Evolutionary conservation across 2,113 vertebrate genomes (phyloP).

Genomic region (Cephalopterus ornatus): DNA sequence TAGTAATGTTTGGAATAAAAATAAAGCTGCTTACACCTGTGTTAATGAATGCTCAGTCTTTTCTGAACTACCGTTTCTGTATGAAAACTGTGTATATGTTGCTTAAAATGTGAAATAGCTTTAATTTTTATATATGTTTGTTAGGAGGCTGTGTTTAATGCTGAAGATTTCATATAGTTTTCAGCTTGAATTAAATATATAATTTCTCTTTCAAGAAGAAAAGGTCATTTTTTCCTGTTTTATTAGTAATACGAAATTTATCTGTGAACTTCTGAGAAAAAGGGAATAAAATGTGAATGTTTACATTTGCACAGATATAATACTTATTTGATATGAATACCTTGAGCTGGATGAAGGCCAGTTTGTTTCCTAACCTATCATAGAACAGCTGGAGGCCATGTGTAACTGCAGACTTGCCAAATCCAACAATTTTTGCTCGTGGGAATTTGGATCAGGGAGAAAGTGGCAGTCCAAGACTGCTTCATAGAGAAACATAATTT

Average conservation of each 20-base stretch:
- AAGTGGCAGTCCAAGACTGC: not conserved
- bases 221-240: not conserved
- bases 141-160: not conserved
- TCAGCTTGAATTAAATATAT: not conserved
- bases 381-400: conserved; percentile 27
- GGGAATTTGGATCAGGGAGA: conserved; percentile 26
- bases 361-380: conserved; percentile 45
- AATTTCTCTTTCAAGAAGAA: not conserved
- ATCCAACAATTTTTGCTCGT: conserved; percentile 11
- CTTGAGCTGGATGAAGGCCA: conserved; percentile 29
- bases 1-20: not conserved
- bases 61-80: not conserved
- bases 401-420: conserved; percentile 34
- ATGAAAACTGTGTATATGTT: not conserved
- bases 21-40: not conserved
- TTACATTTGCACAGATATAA: conserved; percentile 30
- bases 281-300: not conserved
- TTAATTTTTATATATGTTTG: not conserved
- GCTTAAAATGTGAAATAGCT: not conserved
- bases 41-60: not conserved
- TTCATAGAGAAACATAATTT: conserved; percentile 47
- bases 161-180: not conserved
- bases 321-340: conserved; percentile 37
- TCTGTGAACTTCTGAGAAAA: conserved; percentile 5
- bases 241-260: conserved; percentile 21